Evolutionary conservation across 2,797 vertebrate species (phyloP).

Genomic region (Platyrinchus mystaceus): DNA sequence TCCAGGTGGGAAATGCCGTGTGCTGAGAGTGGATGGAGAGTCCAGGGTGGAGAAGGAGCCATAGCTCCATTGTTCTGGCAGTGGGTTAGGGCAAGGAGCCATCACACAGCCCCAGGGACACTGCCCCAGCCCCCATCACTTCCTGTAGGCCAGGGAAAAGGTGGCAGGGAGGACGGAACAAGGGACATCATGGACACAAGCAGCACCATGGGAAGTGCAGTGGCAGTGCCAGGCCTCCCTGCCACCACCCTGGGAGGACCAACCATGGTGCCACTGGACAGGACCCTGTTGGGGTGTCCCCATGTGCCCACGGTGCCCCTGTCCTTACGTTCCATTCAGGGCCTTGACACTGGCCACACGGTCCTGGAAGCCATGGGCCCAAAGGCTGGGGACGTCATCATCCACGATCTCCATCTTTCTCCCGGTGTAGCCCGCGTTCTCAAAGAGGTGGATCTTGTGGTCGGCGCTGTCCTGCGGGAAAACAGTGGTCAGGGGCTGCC

Average conservation of each 20-base stretch:
- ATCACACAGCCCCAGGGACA: neutral
- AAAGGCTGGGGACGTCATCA: conserved; percentile 90
- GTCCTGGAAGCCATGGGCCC: conserved; percentile 91
- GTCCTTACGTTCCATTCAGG: conserved; percentile 88
- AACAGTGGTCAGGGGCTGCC: neutral
- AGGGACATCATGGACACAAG: rapidly evolving
- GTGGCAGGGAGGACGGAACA: neutral
- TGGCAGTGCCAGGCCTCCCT: neutral
- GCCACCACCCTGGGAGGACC: neutral
- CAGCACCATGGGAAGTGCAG: rapidly evolving
- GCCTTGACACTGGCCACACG: conserved; percentile 86
- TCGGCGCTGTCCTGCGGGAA: conserved; percentile 82
- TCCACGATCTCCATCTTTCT: conserved; percentile 93
- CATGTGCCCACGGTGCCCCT: rapidly evolving
- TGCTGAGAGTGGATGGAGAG: neutral
- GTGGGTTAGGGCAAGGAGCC: neutral
- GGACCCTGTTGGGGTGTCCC: rapidly evolving
- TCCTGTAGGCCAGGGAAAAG: neutral
- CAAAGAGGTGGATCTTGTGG: conserved; percentile 90
- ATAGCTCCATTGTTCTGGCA: rapidly evolving
- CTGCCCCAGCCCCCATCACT: rapidly evolving
- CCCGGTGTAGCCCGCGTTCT: conserved; percentile 82
- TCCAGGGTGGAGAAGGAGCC: neutral
- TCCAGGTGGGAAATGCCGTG: rapidly evolving
- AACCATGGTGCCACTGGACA: rapidly evolving